Base-by-base conservation (phyloP, 1,140 invertebrate species). In the Drosophila hydei region DNA sequence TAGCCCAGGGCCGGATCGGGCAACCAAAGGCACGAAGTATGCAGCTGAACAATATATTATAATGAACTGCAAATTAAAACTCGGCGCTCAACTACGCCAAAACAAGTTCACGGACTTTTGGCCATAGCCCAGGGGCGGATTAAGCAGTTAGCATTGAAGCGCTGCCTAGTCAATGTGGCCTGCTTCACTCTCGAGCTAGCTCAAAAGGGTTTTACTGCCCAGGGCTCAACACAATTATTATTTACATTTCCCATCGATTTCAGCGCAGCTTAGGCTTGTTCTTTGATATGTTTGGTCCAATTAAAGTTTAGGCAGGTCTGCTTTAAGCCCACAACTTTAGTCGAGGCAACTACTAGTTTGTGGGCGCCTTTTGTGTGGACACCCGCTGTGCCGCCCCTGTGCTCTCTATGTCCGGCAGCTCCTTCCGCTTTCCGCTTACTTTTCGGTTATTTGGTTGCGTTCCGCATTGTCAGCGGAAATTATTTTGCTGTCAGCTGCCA, bases 381-480 rank as follows among this genome's bases (percentile, higher is more conserved):
- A 30, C 14, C 48, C 48, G 25, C 14, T 30, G 25, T 11, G 25
- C 23, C 48, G 48, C 19, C 3, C 42, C 42, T 42, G 40, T 16
- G 6, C 5, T 12, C 18, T 1, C 14, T 1, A 7, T 18, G 12
- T 16, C 48, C 25, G 23, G 23, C 48, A 9, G 48, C 8, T 30
- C 8, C 8, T 14, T 50, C 21, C 45, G 45, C 2, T 47, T n/a
- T 25, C 21, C 21, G 23, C 48, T 55, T 62, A 38, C 63, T 50
- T 40, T 45, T 9, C 16, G 23, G 40, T 16, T 30, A 19, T 18
- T 42, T 14, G n/a, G 27, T 9, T n/a, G 43, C 43, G 36, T 63
- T 61, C 14, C 69, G 64, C 64, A 58, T 72, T 72, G 70, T 72
- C 70, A 72, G 70, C 70, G 70, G 70, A 72, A 72, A 72, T 72